phyloP scores from a whole-genome alignment of 2,888 invertebrate species.

The Torymus aiolomorphi region DNA sequence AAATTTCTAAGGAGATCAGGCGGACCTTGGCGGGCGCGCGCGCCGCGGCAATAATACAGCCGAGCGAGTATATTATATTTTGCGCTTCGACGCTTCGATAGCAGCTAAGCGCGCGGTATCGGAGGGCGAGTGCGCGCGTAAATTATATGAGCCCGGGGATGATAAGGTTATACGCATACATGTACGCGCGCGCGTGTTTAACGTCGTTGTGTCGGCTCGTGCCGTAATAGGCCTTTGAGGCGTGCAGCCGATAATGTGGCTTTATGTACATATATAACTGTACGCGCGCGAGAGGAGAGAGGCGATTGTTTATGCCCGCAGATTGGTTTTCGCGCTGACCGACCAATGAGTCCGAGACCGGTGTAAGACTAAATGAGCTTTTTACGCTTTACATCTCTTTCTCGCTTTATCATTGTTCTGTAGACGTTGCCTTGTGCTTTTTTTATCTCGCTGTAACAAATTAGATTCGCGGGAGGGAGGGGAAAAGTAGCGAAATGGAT shows the following conservation, averaged over 20 bases:
- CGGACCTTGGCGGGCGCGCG: constrained; percentile 15
- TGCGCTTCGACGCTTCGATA: not conserved
- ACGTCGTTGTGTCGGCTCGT: constrained; percentile 1
- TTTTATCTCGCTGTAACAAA: too few relatives aligned
- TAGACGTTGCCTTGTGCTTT: too few relatives aligned
- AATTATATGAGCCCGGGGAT: constrained; percentile 34
- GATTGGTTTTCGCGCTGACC: constrained; percentile 11
- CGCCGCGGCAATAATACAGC: too few relatives aligned
- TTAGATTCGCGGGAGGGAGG: too few relatives aligned
- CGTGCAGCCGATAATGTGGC: constrained; percentile 41
- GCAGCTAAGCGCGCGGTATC: too few relatives aligned
- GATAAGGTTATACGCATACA: constrained; percentile 15
- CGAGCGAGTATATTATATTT: too few relatives aligned
- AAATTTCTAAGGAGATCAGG: constrained; percentile 48
- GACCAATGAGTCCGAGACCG: too few relatives aligned
- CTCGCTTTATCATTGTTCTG: too few relatives aligned
- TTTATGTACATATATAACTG: constrained; percentile 26
- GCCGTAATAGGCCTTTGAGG: constrained; percentile 34
- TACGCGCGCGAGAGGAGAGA: not conserved
- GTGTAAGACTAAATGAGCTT: too few relatives aligned
- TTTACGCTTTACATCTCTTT: too few relatives aligned
- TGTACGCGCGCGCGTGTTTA: constrained; percentile 18
- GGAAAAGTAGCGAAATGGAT: too few relatives aligned
- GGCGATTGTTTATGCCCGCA: constrained; percentile 7
- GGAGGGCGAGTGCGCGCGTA: not conserved